Percentiles rank a stretch among this genome's conserved stretches.
phyloP scores from a whole-genome alignment of 1,140 invertebrate species.

The Rhysida immarginata region DNA sequence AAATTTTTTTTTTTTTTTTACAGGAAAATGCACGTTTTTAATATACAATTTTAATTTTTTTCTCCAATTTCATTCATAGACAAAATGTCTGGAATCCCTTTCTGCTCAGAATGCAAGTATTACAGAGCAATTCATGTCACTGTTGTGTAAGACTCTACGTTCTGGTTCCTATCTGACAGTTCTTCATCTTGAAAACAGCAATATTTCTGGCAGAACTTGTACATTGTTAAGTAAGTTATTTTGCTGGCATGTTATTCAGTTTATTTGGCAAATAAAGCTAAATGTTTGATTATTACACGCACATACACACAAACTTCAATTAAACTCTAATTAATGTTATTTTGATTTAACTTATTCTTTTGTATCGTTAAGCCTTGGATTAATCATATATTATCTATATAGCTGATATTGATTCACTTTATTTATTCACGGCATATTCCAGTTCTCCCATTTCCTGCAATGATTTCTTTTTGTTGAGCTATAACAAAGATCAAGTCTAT shows the following conservation, averaged over 20 bases:
- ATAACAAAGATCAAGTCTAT: too few species aligned
- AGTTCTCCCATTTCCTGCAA: not conserved
- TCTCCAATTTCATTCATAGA: constrained; percentile 32
- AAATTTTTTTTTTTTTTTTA: not conserved
- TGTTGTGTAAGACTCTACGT: constrained; percentile 49
- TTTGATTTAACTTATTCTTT: too few species aligned
- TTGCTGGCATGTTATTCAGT: too few species aligned
- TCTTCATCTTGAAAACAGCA: constrained; percentile 56
- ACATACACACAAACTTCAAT: too few species aligned
- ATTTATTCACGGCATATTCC: too few species aligned
- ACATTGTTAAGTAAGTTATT: too few species aligned
- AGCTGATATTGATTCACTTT: too few species aligned
- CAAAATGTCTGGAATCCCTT: constrained; percentile 48
- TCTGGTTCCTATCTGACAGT: constrained; percentile 47
- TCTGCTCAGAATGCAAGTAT: constrained; percentile 48
- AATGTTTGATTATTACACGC: too few species aligned
- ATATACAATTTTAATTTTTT: not conserved
- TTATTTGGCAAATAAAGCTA: too few species aligned
- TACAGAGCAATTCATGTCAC: constrained; percentile 49
- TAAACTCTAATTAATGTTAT: too few species aligned
- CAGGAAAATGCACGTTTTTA: not conserved
- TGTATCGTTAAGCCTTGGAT: too few species aligned
- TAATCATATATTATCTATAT: too few species aligned
- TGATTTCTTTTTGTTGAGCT: not conserved
- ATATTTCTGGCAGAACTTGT: constrained; percentile 45